Evolutionary conservation across 2,113 vertebrate genomes (phyloP).

Genomic region (Colossoma macropomum): DNA sequence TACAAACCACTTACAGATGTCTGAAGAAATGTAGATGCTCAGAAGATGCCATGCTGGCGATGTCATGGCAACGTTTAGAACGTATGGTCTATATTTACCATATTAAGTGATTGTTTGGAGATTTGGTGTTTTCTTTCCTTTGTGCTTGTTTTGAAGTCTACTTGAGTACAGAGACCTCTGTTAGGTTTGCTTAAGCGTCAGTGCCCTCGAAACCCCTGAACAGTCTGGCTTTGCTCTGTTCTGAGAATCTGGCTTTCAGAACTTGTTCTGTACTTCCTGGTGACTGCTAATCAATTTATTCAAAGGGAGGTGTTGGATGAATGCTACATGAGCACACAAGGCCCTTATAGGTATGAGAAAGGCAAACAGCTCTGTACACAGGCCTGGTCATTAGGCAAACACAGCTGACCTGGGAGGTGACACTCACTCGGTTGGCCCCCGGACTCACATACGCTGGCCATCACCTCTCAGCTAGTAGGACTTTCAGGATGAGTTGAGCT

Average conservation of each 20-base stretch:
- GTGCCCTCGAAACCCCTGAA: neutral
- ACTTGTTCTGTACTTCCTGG: neutral
- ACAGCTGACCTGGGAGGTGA: conserved; percentile 27
- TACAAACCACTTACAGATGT: conserved; percentile 45
- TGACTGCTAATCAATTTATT: conserved; percentile 34
- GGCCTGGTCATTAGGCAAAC: conserved; percentile 24
- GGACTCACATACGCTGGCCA: neutral
- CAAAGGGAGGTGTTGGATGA: conserved; percentile 25
- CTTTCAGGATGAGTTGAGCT: neutral
- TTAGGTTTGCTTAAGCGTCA: neutral
- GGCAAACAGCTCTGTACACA: conserved; percentile 9
- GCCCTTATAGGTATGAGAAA: conserved; percentile 15
- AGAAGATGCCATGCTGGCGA: neutral
- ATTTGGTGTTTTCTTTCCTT: neutral
- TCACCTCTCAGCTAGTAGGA: neutral
- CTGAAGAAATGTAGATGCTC: conserved; percentile 22
- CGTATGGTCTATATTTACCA: neutral
- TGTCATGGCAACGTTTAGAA: neutral
- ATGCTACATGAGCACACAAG: neutral
- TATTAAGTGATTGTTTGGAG: neutral
- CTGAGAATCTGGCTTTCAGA: neutral
- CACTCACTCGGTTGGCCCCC: too few relatives aligned
- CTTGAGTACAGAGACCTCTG: neutral
- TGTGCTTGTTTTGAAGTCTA: neutral
- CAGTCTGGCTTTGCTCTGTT: neutral